Percentiles rank a stretch among this genome's conserved stretches.
Evolutionary conservation across 2,888 invertebrate species (phyloP).

Genomic region (Allygus modestus): DNA sequence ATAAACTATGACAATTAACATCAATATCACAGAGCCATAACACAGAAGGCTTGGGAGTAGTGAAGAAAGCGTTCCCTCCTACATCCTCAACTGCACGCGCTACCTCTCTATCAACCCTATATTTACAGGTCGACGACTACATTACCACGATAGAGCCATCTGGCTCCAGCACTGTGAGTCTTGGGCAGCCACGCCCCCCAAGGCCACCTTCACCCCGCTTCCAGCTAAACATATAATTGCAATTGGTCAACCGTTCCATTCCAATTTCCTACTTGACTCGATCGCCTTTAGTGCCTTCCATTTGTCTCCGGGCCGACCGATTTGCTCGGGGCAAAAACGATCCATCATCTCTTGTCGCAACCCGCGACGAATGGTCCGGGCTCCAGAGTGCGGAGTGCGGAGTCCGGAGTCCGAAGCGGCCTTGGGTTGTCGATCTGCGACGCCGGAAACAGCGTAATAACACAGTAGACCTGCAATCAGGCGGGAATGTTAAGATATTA

Average conservation of each 20-base stretch:
- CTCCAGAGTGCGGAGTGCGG: background rate
- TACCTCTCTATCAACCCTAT: background rate
- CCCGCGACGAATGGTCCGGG: background rate
- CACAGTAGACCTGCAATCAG: background rate
- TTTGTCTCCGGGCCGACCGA: slow-evolving; percentile 27
- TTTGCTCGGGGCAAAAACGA: slow-evolving; percentile 27
- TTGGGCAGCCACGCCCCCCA: slow-evolving; percentile 19
- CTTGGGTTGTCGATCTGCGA: background rate
- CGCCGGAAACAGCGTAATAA: slow-evolving; percentile 28
- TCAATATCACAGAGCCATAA: no score
- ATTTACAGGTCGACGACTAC: background rate
- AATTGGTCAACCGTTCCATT: slow-evolving; percentile 47
- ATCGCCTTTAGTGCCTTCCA: slow-evolving; percentile 29
- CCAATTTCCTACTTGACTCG: slow-evolving; percentile 47
- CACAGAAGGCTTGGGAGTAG: no score
- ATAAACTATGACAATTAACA: no score
- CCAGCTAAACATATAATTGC: slow-evolving; percentile 18
- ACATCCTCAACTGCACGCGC: background rate
- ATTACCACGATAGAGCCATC: slow-evolving; percentile 16
- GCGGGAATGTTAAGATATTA: slow-evolving; percentile 1
- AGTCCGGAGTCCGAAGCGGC: background rate
- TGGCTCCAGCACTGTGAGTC: background rate
- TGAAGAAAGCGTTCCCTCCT: no score
- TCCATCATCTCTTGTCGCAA: slow-evolving; percentile 29
- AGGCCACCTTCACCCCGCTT: slow-evolving; percentile 20